phyloP scores from a whole-genome alignment of 2,797 vertebrate species.

The Rhinella marina region DNA sequence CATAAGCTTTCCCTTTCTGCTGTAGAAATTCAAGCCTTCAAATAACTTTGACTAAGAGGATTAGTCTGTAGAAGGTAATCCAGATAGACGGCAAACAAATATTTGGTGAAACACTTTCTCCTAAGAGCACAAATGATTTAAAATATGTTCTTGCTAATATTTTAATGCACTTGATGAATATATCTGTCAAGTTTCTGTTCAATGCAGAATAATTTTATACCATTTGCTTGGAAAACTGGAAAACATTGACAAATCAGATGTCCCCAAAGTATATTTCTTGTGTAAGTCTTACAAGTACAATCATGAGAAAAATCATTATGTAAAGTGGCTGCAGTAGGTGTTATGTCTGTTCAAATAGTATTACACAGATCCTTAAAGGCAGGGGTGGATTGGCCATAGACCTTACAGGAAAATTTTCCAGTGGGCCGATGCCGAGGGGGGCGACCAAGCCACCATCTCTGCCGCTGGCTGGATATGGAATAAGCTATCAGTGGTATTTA shows the following conservation, averaged over 20 bases:
- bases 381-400: too few relatives aligned
- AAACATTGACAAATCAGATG: too few relatives aligned
- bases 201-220: not conserved
- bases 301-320: too few relatives aligned
- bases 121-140: not conserved
- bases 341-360: too few relatives aligned
- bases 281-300: not conserved
- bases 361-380: too few relatives aligned
- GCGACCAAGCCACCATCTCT: too few relatives aligned
- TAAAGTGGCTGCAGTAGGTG: too few relatives aligned
- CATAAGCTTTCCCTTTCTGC: conserved; percentile 32
- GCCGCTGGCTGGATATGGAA: too few relatives aligned
- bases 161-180: not conserved
- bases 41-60: conserved; percentile 33
- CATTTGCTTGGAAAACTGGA: not conserved
- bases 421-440: too few relatives aligned
- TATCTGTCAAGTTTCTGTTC: not conserved
- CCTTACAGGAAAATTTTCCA: too few relatives aligned
- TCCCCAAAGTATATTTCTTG: not conserved
- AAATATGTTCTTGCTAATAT: conserved; percentile 3
- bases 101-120: not conserved
- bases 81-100: conserved; percentile 3
- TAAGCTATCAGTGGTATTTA: too few relatives aligned
- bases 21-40: conserved; percentile 19
- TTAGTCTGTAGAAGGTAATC: conserved; percentile 28